A percentile compares a stretch with the other conserved stretches of the same genome.
These are phyloP conservation scores for Athalia cordata DNA, from an alignment of 2,888 invertebrate species.

Conservation along the genomic window DNA sequence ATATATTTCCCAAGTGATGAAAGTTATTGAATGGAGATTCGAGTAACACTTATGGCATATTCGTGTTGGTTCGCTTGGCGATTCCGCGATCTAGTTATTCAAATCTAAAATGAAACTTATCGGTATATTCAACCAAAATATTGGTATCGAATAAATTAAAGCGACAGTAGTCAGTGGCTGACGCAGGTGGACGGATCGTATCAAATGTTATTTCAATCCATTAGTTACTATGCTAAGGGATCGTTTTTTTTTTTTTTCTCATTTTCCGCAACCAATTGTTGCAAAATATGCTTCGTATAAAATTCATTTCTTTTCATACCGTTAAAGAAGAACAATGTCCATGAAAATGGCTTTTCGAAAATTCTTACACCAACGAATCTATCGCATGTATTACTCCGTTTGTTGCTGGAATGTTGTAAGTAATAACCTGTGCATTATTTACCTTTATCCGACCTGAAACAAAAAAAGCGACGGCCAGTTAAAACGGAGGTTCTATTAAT, in stretches of 20 bases:
- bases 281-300: background rate
- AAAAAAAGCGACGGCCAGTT: conserved; percentile 47
- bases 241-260: background rate
- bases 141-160: conserved; percentile 34
- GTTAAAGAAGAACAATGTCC: too few relatives aligned
- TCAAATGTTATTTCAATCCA: background rate
- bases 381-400: conserved; percentile 92
- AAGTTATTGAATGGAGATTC: conserved; percentile 12
- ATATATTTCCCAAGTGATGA: conserved; percentile 1
- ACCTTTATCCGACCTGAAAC: conserved; percentile 87
- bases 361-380: conserved; percentile 79
- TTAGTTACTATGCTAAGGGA: background rate
- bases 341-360: background rate
- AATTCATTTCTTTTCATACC: too few relatives aligned
- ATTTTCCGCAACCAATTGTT: background rate
- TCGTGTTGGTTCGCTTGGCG: conserved; percentile 27
- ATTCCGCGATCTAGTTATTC: background rate
- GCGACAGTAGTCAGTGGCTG: background rate
- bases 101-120: conserved; percentile 8
- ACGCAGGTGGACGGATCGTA: background rate
- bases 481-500: background rate
- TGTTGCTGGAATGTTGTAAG: conserved; percentile 90
- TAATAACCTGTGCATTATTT: conserved; percentile 87
- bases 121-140: background rate
- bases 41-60: conserved; percentile 38